Conservation (phyloP, 35 echinoderm and acorn worm species). For the Lytechinus variegatus region DNA sequence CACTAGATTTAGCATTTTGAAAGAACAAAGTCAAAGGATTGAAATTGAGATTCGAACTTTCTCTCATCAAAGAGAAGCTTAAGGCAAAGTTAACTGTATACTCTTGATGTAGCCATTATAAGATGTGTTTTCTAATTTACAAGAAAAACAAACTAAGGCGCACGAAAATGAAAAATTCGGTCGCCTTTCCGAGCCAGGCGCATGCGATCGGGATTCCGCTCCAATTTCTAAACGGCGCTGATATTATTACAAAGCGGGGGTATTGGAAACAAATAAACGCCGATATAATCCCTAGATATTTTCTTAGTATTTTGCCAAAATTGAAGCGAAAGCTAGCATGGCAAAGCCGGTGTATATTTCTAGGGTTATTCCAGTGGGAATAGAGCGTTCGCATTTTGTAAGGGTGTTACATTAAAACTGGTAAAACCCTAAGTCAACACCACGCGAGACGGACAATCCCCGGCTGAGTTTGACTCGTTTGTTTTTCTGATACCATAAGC, state of each 20-base stretch:
- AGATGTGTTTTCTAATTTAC: slow-evolving; percentile 56
- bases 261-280: slow-evolving; percentile 57
- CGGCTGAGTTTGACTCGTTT: slow-evolving; percentile 31
- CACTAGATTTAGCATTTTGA: neutral
- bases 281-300: slow-evolving; percentile 54
- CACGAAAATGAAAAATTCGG: slow-evolving; percentile 35
- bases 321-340: slow-evolving; percentile 51
- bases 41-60: neutral
- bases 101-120: slow-evolving; percentile 48
- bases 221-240: slow-evolving; percentile 42
- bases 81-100: neutral
- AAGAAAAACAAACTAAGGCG: slow-evolving; percentile 54
- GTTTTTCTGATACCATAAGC: slow-evolving; percentile 57
- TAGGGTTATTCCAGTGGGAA: slow-evolving; percentile 35
- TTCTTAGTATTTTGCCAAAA: slow-evolving; percentile 52
- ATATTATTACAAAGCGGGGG: slow-evolving; percentile 44
- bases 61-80: neutral
- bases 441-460: neutral
- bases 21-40: slow-evolving; percentile 25
- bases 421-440: slow-evolving; percentile 50
- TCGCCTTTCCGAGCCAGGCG: slow-evolving; percentile 15
- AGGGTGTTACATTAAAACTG: slow-evolving; percentile 48
- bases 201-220: slow-evolving; percentile 35
- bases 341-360: slow-evolving; percentile 54
- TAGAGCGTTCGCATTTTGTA: slow-evolving; percentile 29